Percentiles rank a stretch among this genome's conserved stretches.
Evolutionary conservation across 2,888 invertebrate species (phyloP).

Genomic region (Polydrusus pterygomalis): DNA sequence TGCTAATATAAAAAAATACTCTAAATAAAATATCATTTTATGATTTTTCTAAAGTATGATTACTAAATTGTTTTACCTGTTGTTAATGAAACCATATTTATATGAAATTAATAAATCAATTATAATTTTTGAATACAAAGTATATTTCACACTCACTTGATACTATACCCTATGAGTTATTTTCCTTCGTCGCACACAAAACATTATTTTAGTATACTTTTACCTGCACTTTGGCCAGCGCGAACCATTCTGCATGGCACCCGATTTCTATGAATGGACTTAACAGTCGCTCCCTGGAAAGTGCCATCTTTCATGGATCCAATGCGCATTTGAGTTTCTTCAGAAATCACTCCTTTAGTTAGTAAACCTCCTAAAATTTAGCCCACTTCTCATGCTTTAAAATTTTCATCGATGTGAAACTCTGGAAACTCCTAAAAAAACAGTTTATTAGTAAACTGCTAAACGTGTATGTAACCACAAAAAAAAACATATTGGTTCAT

Average conservation of each 20-base stretch:
- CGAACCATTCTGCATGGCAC: conserved; percentile 91
- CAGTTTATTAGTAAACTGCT: conserved; percentile 27
- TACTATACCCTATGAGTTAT: too few relatives aligned
- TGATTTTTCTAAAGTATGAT: too few relatives aligned
- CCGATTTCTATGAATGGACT: conserved; percentile 93
- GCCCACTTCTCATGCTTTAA: conserved; percentile 87
- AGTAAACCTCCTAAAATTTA: conserved; percentile 91
- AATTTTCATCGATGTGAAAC: conserved; percentile 96
- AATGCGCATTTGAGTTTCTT: conserved; percentile 86
- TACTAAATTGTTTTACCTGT: too few relatives aligned
- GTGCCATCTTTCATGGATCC: conserved; percentile 86
- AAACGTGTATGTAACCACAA: neutral
- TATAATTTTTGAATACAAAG: too few relatives aligned
- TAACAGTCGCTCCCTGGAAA: conserved; percentile 85
- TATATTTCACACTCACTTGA: too few relatives aligned
- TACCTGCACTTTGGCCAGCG: conserved; percentile 93
- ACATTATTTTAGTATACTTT: too few relatives aligned
- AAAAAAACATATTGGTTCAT: neutral
- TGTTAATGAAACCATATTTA: too few relatives aligned
- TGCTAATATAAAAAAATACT: too few relatives aligned
- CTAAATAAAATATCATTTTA: too few relatives aligned
- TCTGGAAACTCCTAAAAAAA: conserved; percentile 80
- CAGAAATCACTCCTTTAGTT: conserved; percentile 88
- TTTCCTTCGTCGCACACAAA: conserved; percentile 71
- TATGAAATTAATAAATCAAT: too few relatives aligned